A percentile compares a stretch with the other conserved stretches of the same genome.
Evolutionary conservation across 2,797 vertebrate species (phyloP).

Genomic region (Zenarchopterus dispar): DNA sequence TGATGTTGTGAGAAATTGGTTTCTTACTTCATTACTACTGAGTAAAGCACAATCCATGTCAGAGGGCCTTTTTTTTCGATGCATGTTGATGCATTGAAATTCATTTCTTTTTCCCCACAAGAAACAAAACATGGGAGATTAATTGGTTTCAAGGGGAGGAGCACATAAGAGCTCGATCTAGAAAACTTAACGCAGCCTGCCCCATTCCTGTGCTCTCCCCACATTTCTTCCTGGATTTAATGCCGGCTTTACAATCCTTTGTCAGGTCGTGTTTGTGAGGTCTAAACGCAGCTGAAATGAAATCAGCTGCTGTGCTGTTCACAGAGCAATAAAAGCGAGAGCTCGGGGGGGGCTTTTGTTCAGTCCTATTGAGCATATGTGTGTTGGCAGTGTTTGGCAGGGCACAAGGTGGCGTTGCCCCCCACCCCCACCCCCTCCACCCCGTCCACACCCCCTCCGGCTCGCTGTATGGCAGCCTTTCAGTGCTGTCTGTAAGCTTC

Average conservation of each 20-base stretch:
- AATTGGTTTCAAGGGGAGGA: conserved; percentile 60
- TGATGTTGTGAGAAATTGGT: conserved; percentile 65
- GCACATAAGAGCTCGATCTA: conserved; percentile 37
- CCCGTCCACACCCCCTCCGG: conserved; percentile 58
- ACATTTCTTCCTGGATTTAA: conserved; percentile 18
- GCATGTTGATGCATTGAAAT: conserved; percentile 51
- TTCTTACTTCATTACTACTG: conserved; percentile 54
- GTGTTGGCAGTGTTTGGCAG: conserved; percentile 69
- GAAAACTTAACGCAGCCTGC: conserved; percentile 11
- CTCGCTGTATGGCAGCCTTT: conserved; percentile 68
- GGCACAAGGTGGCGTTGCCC: conserved; percentile 60
- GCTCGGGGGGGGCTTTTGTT: conserved; percentile 72
- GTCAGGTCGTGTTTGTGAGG: conserved; percentile 42
- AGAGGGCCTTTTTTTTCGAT: conserved; percentile 42
- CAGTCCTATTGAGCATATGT: conserved; percentile 69
- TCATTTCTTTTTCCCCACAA: conserved; percentile 33
- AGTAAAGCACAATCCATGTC: conserved; percentile 47
- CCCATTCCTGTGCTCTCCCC: conserved; percentile 1
- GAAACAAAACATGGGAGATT: conserved; percentile 56
- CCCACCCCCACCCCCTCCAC: conserved; percentile 37
- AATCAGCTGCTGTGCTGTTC: conserved; percentile 66
- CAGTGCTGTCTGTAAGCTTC: conserved; percentile 73
- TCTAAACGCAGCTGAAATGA: conserved; percentile 61
- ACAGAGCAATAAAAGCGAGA: conserved; percentile 72
- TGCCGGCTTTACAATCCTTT: conserved; percentile 48